Base-by-base conservation (phyloP, 2,888 invertebrate species). In the Mantis religiosa region DNA sequence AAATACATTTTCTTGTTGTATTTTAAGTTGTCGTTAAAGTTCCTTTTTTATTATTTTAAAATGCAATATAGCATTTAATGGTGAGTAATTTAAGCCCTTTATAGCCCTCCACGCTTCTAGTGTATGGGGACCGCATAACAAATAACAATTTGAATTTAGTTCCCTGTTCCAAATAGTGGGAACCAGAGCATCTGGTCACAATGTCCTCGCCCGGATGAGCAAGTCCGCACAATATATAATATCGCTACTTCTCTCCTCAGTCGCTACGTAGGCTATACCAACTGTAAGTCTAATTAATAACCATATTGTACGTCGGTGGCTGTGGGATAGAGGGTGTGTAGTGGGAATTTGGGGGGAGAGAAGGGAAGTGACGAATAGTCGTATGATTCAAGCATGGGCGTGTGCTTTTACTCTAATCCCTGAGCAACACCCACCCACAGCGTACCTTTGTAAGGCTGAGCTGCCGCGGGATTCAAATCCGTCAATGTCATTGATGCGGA, bases 221-320 rank as follows among this genome's bases (percentile, higher is more conserved):
- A 41, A 85, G 20, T 27, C 85, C 47, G 14, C 27, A 14, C 85
- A 85, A 85, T 85, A 85, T 85, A 85, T 85, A 85, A 85, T 85
- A 54, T 85, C 34, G 85, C 85, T 85, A 28, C 41, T 27, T 54
- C 54, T 41, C 85, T 85, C 28, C 28, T 27, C 85, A 54, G 85
- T 71, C 20, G 20, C 54, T 71, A 71, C 25, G 54, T 71, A 71
- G 85, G 27, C 27, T n/a, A 27, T 30, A 27, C 41, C 81, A 82
- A 27, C 87, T 81, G 87, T 87, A 87, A 87, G 71, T 87, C 87
- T 82, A 87, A 87, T 87, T 87, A 87, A 87, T 87, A 87, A 87
- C 82, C 87, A 85, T 54, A 54, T 87, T 87, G 81, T 82, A 82
- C 27, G 27, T 71, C n/a, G 25, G 81, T 41, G 30, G n/a, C 2